phyloP scores from a whole-genome alignment of 2,797 vertebrate genomes.

The Orestias chungarensis region DNA sequence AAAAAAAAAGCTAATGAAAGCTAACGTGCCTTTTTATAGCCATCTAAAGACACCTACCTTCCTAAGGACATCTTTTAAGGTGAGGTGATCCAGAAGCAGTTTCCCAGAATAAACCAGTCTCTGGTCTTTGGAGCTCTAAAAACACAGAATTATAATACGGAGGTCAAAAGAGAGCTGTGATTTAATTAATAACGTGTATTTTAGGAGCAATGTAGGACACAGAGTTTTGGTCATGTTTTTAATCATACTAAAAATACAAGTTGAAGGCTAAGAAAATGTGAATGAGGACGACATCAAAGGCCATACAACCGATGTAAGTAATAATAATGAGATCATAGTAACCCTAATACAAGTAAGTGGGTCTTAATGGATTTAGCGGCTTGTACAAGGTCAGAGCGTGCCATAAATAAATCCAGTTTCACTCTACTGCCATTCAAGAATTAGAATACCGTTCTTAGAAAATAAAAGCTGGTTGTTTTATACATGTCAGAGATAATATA shows the following conservation, averaged over 20 bases:
- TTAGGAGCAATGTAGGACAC: neutral
- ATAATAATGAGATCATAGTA: slow-evolving; percentile 48
- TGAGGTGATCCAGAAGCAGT: slow-evolving; percentile 92
- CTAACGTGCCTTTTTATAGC: neutral
- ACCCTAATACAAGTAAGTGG: slow-evolving; percentile 56
- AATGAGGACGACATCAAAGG: slow-evolving; percentile 29
- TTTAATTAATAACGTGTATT: neutral
- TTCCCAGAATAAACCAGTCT: slow-evolving; percentile 96
- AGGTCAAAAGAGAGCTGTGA: slow-evolving; percentile 4
- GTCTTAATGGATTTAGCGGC: slow-evolving; percentile 63
- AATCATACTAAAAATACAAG: neutral
- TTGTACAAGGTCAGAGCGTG: slow-evolving; percentile 42
- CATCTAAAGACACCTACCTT: slow-evolving; percentile 80
- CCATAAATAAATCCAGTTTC: slow-evolving; percentile 38
- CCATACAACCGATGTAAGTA: slow-evolving; percentile 17
- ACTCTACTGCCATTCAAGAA: slow-evolving; percentile 35
- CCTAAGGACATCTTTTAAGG: slow-evolving; percentile 94
- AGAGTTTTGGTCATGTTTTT: neutral
- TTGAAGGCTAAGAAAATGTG: neutral
- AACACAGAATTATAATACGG: slow-evolving; percentile 62
- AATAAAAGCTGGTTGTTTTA: slow-evolving; percentile 13
- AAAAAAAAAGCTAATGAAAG: neutral
- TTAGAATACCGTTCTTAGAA: slow-evolving; percentile 1
- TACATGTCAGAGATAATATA: neutral
- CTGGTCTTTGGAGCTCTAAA: slow-evolving; percentile 93